Evolutionary conservation across 2,113 vertebrate genomes (phyloP), one percentile per base, ranked within the genome.

Genomic region (Poecilia latipinna): DNA sequence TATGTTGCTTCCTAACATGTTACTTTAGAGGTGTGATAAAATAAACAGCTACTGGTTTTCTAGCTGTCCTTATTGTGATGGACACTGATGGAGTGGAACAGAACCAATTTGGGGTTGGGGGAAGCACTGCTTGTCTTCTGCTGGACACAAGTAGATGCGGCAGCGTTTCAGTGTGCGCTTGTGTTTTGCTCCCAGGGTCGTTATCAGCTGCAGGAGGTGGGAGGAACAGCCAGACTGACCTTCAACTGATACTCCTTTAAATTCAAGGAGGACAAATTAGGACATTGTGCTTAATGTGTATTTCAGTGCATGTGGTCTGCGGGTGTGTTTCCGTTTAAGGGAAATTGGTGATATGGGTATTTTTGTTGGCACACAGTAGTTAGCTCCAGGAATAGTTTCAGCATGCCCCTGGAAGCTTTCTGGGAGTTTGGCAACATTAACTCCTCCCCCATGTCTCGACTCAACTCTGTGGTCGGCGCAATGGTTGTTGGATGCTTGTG

Each of bases 161-260:
- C 24, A 65, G 61, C 10, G 68, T 78, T 24, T 77, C 10, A 75
- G 68, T 62, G 70, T 80, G 39, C 44, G 65, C 24, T 61, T 75
- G 64, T n/a, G 31, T 72, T 78, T 80, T 5, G 29, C 82, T 89
- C 74, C 77, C 73, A 89, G 65, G 67, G 68, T 87, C 72, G 57
- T 86, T 90, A 91, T 91, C 88, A 84, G 86, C 26, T 42, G 64
- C 33, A 80, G 82, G 78, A 70, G 79, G 86, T 2, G 74, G 77
- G 82, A 88, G 73, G 80, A 86, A 80, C 72, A 67, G 79, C 83
- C 68, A 12, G 31, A 11, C 32, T 67, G 61, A 80, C 84, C 80
- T 60, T 82, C 37, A 28, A 73, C 77, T 87, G 84, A 90, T 90
- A 87, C 15, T 74, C 29, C 48, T 76, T 77, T 62, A 63, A 31